Base-by-base conservation (phyloP, 1,140 invertebrate genomes). In the Macrostomum lignano region DNA sequence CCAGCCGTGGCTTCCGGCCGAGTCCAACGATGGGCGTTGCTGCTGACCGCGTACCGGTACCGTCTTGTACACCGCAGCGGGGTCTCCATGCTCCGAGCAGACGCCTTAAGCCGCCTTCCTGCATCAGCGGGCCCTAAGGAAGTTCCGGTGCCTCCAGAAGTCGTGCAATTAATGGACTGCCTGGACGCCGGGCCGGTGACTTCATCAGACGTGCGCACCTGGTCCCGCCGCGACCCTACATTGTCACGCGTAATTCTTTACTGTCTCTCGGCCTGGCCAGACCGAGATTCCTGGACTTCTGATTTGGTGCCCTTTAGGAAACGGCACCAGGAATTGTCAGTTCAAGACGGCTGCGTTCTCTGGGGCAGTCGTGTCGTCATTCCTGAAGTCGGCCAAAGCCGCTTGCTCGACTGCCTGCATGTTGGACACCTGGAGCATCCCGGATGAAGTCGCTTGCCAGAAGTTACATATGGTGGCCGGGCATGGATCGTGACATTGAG, bases 401-500 rank as follows among this genome's bases (percentile, higher is more conserved):
- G 41, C 31, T 40, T 56, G 6, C 33, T 58, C 7, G 14, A 44
- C 20, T 39, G 45, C 31, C 44, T 63, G 17, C 60, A 63, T 42
- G 25, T 26, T 1, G 41, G 42, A 7, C 58, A 64, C 40, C 49
- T 21, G 55, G 61, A 2, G 53, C 60, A 4, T 44, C 51, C 3
- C 44, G 51, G 29, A 60, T 57, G 42, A 63, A 63, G 37, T 20
- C 33, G 6, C 24, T 50, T 4, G 51, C 59, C 3, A 36, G 60
- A 0, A 43, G 36, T 2, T 51, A 53, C 33, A 39, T 58, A 1
- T 64, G 48, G 46, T 65, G 59, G 60, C 49, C 49, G 19, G 41
- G 46, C 6, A 44, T 64, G 1, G 52, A 61, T 39, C 36, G 34
- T 2, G 51, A 58, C 7, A 50, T 61, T 24, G 49, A 60, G 35